Conservation (phyloP, 1,140 invertebrate species). For the Drosophila willistoni region DNA sequence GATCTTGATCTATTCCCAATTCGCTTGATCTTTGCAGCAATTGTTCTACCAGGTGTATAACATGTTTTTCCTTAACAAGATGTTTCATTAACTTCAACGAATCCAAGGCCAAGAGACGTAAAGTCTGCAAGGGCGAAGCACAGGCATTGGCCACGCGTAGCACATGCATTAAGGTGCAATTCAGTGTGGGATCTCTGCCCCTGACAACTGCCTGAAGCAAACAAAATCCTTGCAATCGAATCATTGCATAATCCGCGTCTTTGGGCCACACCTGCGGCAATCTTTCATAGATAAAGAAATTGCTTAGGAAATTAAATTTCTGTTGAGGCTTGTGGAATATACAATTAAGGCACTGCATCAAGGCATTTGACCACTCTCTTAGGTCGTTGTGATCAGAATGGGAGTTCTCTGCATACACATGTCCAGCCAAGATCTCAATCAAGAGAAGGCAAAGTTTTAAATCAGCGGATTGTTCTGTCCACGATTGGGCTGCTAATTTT, state of each 20-base stretch:
- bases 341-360: constrained; percentile 72
- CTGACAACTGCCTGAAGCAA: constrained; percentile 58
- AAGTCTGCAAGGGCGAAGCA: constrained; percentile 45
- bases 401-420: constrained; percentile 5
- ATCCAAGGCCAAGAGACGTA: constrained; percentile 79
- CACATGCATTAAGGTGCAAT: constrained; percentile 48
- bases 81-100: constrained; percentile 42
- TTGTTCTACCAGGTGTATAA: constrained; percentile 41
- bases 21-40: constrained; percentile 84
- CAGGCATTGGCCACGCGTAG: constrained; percentile 63
- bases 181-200: neutral
- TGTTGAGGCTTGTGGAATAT: constrained; percentile 82
- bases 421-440: constrained; percentile 38
- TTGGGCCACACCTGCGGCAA: constrained; percentile 34
- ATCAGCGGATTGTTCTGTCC: constrained; percentile 51
- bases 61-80: constrained; percentile 30
- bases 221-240: constrained; percentile 61
- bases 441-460: constrained; percentile 54
- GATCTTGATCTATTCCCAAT: constrained; percentile 86
- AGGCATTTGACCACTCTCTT: constrained; percentile 55
- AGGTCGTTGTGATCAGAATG: neutral
- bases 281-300: constrained; percentile 80
- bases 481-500: constrained; percentile 29
- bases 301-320: constrained; percentile 84
- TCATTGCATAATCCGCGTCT: constrained; percentile 38